Evolutionary conservation across 2,888 invertebrate genomes (phyloP), one percentile per base, ranked within the genome.

Genomic region (Philhelius pedissequus): DNA sequence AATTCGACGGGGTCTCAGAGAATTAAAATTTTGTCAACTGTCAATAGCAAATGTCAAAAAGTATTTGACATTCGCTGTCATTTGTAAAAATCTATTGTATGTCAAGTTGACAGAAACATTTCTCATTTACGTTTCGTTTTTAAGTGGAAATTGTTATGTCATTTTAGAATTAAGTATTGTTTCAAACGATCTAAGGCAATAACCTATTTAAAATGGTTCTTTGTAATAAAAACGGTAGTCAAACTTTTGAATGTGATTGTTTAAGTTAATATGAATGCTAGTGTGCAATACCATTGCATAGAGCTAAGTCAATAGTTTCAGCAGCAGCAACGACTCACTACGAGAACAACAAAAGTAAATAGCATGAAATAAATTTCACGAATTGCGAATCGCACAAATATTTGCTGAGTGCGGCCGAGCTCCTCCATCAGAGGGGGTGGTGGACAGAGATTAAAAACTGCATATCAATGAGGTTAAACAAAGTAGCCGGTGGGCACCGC

Each of bases 391-490:
- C 70, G 79, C 66, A 52, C 64, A 83, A 83, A 83, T 79, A 83
- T 83, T 83, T 83, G 54, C 70, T 64, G 20, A 75, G 35, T 35
- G 38, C 40, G 56, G 43, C 27, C 30, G 40, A 52, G 66, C 60
- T 43, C 40, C 60, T 43, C 40, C 50, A 35, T 25, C 68, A 54
- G 38, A 22, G 35, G 43, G 52, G 52, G 30, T 13, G 54, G 54
- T 13, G 48, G 27, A 43, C 22, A 48, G 43, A 64, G 77, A 78
- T 74, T 74, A 50, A 74, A 78, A 83, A 70, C 56, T 75, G 74
- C 74, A 83, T 83, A 78, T 83, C 74, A 83, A 79, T 64, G 83
- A 83, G 83, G 74, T 83, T 83, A 79, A 79, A 83, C 83, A 83
- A 79, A 79, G 78, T 83, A 78, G 78, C 73, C 73, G 81, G 30